A percentile compares a stretch with the other conserved stretches of the same genome.
These are phyloP conservation scores for Atlantisia rogersi DNA, from an alignment of 2,113 vertebrate genomes.

Conservation along the genomic window DNA sequence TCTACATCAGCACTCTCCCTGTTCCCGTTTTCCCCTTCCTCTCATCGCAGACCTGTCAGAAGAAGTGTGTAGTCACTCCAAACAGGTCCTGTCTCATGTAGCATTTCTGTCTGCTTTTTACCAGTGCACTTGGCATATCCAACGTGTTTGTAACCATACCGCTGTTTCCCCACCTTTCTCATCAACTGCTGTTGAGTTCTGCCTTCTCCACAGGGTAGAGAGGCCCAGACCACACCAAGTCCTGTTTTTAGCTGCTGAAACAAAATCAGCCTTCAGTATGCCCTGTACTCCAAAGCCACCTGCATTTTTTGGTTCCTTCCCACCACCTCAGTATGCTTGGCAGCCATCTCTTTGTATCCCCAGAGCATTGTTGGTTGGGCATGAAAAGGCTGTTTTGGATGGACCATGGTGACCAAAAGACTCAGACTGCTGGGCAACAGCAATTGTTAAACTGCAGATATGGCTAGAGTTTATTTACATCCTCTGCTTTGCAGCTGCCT, in stretches of 20 bases:
- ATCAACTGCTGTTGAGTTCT: not conserved
- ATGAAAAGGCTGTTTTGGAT: not conserved
- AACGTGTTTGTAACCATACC: not conserved
- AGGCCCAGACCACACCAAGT: not conserved
- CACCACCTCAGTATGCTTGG: not conserved
- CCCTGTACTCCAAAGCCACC: not conserved
- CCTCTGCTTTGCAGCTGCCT: not conserved
- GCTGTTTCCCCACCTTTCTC: not conserved
- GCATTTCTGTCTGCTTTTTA: not conserved
- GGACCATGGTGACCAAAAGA: not conserved
- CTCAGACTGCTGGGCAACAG: not conserved
- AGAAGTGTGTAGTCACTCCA: not conserved
- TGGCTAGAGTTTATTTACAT: not conserved
- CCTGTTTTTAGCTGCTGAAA: not conserved
- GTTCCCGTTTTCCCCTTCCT: not conserved
- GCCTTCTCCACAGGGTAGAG: not conserved
- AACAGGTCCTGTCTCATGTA: not conserved
- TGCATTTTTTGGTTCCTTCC: not conserved
- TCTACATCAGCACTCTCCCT: not conserved
- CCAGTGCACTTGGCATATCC: not conserved
- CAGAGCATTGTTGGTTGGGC: not conserved
- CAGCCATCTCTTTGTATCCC: not conserved
- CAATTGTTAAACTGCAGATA: not conserved
- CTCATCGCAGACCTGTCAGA: not conserved
- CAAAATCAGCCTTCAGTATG: not conserved